Percentiles rank a stretch among this genome's conserved stretches.
phyloP scores from a whole-genome alignment of 2,888 invertebrate species.

The Agrypnus murinus region DNA sequence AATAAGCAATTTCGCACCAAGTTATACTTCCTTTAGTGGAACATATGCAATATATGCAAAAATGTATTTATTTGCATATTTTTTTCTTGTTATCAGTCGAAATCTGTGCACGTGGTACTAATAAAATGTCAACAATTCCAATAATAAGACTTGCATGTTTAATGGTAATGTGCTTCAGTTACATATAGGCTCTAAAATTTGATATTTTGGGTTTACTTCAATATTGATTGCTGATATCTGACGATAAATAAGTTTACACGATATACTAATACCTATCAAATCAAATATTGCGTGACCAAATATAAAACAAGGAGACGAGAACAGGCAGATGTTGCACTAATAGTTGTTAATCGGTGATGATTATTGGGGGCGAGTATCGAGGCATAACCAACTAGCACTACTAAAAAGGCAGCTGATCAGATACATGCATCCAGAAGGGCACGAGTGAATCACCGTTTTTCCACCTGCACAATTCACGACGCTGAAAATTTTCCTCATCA shows the following conservation, averaged over 20 bases:
- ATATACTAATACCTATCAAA: conserved; percentile 18
- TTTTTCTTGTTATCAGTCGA: too few relatives aligned
- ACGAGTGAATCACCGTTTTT: conserved; percentile 48
- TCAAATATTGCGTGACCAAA: conserved; percentile 53
- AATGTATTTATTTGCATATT: too few relatives aligned
- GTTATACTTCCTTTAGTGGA: too few relatives aligned
- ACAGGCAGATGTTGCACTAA: conserved; percentile 54
- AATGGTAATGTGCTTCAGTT: too few relatives aligned
- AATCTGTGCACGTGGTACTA: too few relatives aligned
- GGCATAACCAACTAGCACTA: conserved; percentile 22
- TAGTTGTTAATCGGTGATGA: conserved; percentile 52
- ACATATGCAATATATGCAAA: too few relatives aligned
- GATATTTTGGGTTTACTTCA: too few relatives aligned
- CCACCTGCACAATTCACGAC: conserved; percentile 41
- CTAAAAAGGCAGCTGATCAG: conserved; percentile 50
- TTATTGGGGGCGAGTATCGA: conserved; percentile 43
- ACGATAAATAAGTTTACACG: neutral
- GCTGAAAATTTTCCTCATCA: conserved; percentile 1
- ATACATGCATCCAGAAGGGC: conserved; percentile 39
- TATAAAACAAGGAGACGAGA: conserved; percentile 58
- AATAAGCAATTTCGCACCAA: too few relatives aligned
- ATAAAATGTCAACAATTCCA: too few relatives aligned
- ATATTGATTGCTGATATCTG: too few relatives aligned
- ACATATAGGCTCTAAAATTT: too few relatives aligned
- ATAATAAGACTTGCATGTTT: too few relatives aligned